Evolutionary conservation across 2,797 vertebrate species (phyloP).

Genomic region (Argyrosomus regius): DNA sequence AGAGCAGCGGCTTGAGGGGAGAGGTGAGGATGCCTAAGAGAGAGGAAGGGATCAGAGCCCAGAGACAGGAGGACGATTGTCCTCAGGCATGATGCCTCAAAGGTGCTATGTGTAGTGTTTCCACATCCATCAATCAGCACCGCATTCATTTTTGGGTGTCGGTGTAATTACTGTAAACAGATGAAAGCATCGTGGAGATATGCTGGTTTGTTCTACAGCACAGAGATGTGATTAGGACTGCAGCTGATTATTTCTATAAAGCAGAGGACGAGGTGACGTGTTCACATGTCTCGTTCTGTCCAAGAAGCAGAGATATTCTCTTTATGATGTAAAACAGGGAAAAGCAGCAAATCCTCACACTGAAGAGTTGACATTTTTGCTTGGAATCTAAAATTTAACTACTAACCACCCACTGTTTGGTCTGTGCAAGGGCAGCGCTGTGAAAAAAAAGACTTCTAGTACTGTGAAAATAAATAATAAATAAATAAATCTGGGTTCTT

Average conservation of each 20-base stretch:
- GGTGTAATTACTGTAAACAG: neutral
- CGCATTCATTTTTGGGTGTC: neutral
- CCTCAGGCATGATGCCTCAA: slow-evolving; percentile 1
- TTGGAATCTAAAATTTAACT: no score
- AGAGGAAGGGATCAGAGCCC: slow-evolving; percentile 19
- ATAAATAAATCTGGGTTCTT: neutral
- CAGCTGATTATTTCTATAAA: neutral
- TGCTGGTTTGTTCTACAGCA: neutral
- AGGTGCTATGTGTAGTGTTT: slow-evolving; percentile 21
- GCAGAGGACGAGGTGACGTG: no score
- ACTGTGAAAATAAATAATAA: neutral
- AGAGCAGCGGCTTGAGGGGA: slow-evolving; percentile 20
- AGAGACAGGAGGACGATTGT: slow-evolving; percentile 48
- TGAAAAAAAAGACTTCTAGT: neutral
- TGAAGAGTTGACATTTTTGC: no score
- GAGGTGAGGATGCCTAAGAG: slow-evolving; percentile 34
- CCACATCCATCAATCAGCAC: slow-evolving; percentile 2
- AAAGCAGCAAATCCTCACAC: neutral
- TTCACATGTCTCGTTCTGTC: neutral
- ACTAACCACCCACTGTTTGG: neutral
- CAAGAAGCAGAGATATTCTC: neutral
- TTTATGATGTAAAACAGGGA: neutral
- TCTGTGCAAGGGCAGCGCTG: neutral
- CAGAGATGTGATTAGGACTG: neutral
- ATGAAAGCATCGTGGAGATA: neutral